phyloP scores from a whole-genome alignment of 2,888 invertebrate genomes.

The Watsonalla cultraria region DNA sequence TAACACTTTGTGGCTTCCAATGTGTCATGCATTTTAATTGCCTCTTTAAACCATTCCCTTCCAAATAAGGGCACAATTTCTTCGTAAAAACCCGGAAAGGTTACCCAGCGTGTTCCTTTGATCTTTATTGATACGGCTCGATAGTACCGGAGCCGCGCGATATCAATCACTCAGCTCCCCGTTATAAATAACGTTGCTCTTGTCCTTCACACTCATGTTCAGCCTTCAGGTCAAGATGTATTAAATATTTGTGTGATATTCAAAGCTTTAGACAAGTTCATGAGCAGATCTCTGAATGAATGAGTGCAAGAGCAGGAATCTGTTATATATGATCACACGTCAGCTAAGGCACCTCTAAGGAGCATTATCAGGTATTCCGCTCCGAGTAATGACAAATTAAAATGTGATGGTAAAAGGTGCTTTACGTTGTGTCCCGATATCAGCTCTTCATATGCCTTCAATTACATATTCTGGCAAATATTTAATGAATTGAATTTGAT shows the following conservation, averaged over 20 bases:
- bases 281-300: too few relatives aligned
- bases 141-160: not conserved
- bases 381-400: too few relatives aligned
- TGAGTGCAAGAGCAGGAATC: too few relatives aligned
- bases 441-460: too few relatives aligned
- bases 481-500: too few relatives aligned
- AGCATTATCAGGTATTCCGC: too few relatives aligned
- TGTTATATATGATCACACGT: too few relatives aligned
- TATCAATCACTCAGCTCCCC: slow-evolving; percentile 1
- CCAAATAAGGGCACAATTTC: not conserved
- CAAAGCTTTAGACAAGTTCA: not conserved
- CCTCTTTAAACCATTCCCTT: slow-evolving; percentile 4
- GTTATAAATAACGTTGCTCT: not conserved
- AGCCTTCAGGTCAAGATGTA: not conserved
- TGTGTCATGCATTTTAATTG: slow-evolving; percentile 11
- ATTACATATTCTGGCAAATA: too few relatives aligned
- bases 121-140: slow-evolving; percentile 1
- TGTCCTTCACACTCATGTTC: not conserved
- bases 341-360: too few relatives aligned
- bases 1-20: not conserved
- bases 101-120: not conserved
- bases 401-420: too few relatives aligned
- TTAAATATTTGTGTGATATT: not conserved
- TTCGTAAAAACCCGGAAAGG: not conserved
- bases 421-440: too few relatives aligned